Percentiles rank a stretch among this genome's conserved stretches.
Evolutionary conservation across 2,113 vertebrate genomes (phyloP).

Genomic region (Spea bombifrons): DNA sequence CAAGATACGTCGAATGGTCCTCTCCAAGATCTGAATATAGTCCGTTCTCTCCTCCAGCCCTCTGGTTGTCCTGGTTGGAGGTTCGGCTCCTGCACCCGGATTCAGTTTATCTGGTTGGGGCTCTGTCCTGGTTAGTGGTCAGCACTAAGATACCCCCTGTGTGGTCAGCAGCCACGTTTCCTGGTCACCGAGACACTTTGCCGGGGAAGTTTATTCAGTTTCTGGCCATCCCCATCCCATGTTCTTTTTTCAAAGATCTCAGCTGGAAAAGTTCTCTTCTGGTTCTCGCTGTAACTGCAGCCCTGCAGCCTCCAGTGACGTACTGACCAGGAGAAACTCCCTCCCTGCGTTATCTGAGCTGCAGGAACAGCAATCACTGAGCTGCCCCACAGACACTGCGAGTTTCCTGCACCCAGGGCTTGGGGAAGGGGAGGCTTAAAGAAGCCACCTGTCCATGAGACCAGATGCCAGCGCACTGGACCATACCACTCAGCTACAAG

Average conservation of each 20-base stretch:
- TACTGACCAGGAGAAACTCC: not conserved
- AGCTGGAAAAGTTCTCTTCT: not conserved
- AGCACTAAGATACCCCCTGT: not conserved
- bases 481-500: not conserved
- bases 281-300: not conserved
- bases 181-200: not conserved
- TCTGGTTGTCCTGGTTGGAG: not conserved
- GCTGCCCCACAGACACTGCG: not conserved
- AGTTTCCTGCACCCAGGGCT: not conserved
- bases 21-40: not conserved
- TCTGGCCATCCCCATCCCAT: not conserved
- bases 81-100: not conserved
- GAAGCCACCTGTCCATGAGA: not conserved
- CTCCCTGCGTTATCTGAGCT: slow-evolving; percentile 1
- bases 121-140: not conserved
- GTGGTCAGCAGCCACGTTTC: not conserved
- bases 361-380: slow-evolving; percentile 6
- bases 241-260: not conserved
- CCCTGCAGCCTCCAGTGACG: not conserved
- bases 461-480: not conserved
- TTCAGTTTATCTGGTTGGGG: not conserved
- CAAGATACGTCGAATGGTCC: not conserved
- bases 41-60: not conserved
- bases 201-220: not conserved
- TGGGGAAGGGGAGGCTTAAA: not conserved